Base-by-base conservation (phyloP, 1,140 invertebrate species). In the Pseudomyrmex cubaensis region DNA sequence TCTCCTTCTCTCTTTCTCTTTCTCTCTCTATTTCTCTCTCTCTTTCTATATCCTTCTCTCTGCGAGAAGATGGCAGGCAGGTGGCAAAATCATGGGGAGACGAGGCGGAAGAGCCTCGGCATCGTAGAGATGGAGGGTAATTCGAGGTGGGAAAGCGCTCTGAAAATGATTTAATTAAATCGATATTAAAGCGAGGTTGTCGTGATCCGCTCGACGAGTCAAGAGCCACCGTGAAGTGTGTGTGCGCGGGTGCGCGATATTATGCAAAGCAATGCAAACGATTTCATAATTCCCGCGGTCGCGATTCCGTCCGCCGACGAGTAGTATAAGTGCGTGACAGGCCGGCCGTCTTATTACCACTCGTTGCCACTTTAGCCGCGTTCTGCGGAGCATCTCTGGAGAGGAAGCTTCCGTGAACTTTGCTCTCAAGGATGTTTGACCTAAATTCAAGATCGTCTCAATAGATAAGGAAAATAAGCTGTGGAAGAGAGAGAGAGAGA, bases 141-240 rank as follows among this genome's bases (percentile, higher is more conserved):
- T 25, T 25, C 25, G 25, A 25, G 25, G 57, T 56, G 35, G 54
- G 48, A 74, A 82, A n/a, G 17, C 10, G 44, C 61, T 17, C 44
- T 75, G 61, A 66, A 76, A 83, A 76, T 83, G 73, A 76, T 83
- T 83, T 83, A 83, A 83, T 83, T 83, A 83, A 77, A 83, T 83
- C 80, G 73, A 83, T 83, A 83, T 83, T 83, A 77, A 66, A 66
- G 50, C 59, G 15, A 54, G 50, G 73, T 50, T 44, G 72, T 22
- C 25, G 35, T 9, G 66, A 61, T 70, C 76, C 56, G 20, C 44
- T 59, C 64, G 44, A 25, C 17, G 35, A 76, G 48, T 20, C 48
- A 25, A 67, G 48, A 50, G 35, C 56, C 17, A 72, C 12, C n/a
- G 50, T 48, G 8, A 8, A 25, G 20, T n/a, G 46, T 13, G 52